These are phyloP conservation scores for Tanytarsus gracilentus DNA, from an alignment of 2,888 invertebrate species.

Conservation along the genomic window DNA sequence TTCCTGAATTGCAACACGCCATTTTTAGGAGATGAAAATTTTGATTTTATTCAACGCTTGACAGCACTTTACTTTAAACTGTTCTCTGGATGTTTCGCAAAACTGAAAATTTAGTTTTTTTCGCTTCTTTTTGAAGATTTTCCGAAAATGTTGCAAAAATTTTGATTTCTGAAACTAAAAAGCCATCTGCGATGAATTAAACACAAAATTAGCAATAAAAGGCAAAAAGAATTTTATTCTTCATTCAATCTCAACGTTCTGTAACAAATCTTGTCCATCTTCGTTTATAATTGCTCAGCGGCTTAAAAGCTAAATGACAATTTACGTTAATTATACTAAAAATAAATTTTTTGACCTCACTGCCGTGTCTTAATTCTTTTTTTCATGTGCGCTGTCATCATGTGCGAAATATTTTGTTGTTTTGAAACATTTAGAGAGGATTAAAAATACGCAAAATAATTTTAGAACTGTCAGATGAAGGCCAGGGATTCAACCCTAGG, in stretches of 20 bases:
- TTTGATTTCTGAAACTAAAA: not conserved
- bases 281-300: not conserved
- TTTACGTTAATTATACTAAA: not conserved
- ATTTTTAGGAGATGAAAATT: not conserved
- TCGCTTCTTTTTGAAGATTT: too few relatives aligned
- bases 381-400: too few relatives aligned
- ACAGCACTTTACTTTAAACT: not conserved
- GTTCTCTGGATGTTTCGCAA: too few relatives aligned
- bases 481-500: too few relatives aligned
- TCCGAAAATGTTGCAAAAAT: not conserved
- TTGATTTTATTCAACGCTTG: not conserved
- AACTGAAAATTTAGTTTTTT: too few relatives aligned
- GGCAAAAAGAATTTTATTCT: slow-evolving; percentile 5
- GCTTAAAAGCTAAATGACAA: not conserved
- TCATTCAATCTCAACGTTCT: not conserved
- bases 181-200: not conserved
- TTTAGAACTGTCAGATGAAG: too few relatives aligned
- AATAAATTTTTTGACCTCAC: too few relatives aligned
- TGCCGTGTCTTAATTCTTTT: too few relatives aligned
- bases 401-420: too few relatives aligned
- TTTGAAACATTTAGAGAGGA: too few relatives aligned
- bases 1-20: not conserved
- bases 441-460: too few relatives aligned
- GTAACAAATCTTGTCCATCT: not conserved
- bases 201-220: not conserved